Evolutionary conservation across 2,888 invertebrate species (phyloP).

Genomic region (Rhingia campestris): DNA sequence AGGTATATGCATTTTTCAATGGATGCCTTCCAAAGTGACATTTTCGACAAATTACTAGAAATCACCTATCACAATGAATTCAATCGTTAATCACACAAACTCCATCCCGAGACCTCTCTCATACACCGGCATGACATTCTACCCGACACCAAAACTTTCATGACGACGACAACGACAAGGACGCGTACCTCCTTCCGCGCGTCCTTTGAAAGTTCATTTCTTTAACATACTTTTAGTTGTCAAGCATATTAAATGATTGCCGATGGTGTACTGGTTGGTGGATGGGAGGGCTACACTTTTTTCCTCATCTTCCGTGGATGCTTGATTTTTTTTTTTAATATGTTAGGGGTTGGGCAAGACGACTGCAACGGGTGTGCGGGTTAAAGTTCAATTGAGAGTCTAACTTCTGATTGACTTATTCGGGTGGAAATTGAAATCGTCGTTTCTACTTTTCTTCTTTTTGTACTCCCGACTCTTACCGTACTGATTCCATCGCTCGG

Average conservation of each 20-base stretch:
- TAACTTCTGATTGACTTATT: constrained; percentile 75
- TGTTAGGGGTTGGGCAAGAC: not conserved
- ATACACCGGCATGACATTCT: constrained; percentile 40
- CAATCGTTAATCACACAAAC: constrained; percentile 29
- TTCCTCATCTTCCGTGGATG: constrained; percentile 1
- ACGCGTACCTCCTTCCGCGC: constrained; percentile 21
- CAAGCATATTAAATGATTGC: constrained; percentile 73
- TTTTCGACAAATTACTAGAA: constrained; percentile 63
- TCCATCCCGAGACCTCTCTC: constrained; percentile 9
- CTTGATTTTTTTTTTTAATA: constrained; percentile 42
- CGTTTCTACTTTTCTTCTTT: constrained; percentile 45
- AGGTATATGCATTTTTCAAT: constrained; percentile 34
- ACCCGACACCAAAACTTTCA: constrained; percentile 23
- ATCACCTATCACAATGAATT: constrained; percentile 57
- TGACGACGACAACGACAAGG: constrained; percentile 8
- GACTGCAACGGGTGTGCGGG: constrained; percentile 15
- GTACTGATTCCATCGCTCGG: constrained; percentile 32
- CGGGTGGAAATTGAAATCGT: constrained; percentile 75
- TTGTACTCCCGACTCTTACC: constrained; percentile 8
- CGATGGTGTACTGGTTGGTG: constrained; percentile 17
- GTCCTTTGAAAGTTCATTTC: constrained; percentile 57
- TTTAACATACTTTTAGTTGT: constrained; percentile 72
- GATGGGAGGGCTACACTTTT: constrained; percentile 21
- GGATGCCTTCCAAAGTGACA: constrained; percentile 23
- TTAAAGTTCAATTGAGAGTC: constrained; percentile 72